Conservation (phyloP, 2,888 invertebrate species). For the Octodonta nipae region DNA sequence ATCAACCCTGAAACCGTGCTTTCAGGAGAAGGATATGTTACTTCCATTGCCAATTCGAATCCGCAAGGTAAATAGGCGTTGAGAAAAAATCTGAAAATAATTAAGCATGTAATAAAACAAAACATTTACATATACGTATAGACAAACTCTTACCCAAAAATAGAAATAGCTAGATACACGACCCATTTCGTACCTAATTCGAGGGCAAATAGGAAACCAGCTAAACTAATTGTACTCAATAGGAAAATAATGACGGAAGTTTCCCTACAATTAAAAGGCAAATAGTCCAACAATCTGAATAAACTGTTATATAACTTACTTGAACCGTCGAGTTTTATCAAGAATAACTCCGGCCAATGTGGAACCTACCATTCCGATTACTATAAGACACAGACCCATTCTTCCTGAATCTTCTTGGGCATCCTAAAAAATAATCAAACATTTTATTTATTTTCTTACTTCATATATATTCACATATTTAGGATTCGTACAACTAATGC, state of each 20-base stretch:
- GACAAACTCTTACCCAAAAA: conserved; percentile 22
- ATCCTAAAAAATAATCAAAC: conserved; percentile 36
- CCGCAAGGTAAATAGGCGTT: conserved; percentile 24
- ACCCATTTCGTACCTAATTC: conserved; percentile 18
- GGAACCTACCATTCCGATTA: conserved; percentile 83
- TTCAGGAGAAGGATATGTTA: conserved; percentile 23
- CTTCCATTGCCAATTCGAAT: conserved; percentile 23
- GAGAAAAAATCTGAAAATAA: conserved; percentile 20
- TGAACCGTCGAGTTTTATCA: conserved; percentile 85
- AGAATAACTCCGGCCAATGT: conserved; percentile 78
- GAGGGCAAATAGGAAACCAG: conserved; percentile 18
- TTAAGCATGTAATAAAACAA: too few species aligned
- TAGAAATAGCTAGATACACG: conserved; percentile 18
- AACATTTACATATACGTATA: too few species aligned
- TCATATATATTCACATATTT: too few species aligned
- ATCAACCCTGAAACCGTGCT: conserved; percentile 23
- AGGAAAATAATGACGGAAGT: conserved; percentile 17
- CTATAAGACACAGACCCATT: conserved; percentile 77
- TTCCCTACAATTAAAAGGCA: conserved; percentile 19
- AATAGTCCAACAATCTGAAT: too few species aligned
- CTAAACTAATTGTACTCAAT: conserved; percentile 15
- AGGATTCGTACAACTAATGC: too few species aligned
- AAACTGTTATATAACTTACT: conserved; percentile 47
- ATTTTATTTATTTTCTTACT: too few species aligned
- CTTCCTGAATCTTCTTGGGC: conserved; percentile 67